phyloP scores from a whole-genome alignment of 2,113 vertebrate genomes.

The Lanius collurio region DNA sequence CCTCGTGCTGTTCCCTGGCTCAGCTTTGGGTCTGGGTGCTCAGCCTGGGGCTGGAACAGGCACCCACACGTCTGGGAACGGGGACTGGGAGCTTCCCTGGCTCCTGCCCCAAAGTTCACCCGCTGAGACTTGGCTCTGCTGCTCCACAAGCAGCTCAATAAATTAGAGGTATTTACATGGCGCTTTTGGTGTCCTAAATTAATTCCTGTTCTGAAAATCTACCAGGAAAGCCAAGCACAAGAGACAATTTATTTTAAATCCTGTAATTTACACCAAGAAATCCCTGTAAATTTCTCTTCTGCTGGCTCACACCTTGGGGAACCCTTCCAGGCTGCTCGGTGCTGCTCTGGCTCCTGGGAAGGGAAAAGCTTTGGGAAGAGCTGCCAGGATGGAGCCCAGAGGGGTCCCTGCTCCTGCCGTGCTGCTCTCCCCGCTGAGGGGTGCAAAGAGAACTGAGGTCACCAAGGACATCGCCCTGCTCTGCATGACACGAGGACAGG shows the following conservation, averaged over 20 bases:
- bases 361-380: not conserved
- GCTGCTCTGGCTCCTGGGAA: not conserved
- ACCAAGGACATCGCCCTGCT: not conserved
- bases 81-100: accelerated
- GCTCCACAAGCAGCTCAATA: not conserved
- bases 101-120: not conserved
- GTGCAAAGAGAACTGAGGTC: not conserved
- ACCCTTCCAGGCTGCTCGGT: accelerated
- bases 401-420: not conserved
- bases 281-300: not conserved
- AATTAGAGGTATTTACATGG: not conserved
- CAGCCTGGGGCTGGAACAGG: not conserved
- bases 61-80: accelerated
- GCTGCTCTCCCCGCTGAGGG: not conserved
- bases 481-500: accelerated
- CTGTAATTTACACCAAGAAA: not conserved
- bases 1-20: accelerated
- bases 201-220: not conserved
- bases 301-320: not conserved
- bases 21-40: not conserved
- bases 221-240: not conserved
- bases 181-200: not conserved
- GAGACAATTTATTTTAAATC: not conserved
- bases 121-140: not conserved
- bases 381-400: not conserved